Percentiles rank a stretch among this genome's conserved stretches.
phyloP scores from a whole-genome alignment of 2,888 invertebrate species.

The Cheilosia pagana region DNA sequence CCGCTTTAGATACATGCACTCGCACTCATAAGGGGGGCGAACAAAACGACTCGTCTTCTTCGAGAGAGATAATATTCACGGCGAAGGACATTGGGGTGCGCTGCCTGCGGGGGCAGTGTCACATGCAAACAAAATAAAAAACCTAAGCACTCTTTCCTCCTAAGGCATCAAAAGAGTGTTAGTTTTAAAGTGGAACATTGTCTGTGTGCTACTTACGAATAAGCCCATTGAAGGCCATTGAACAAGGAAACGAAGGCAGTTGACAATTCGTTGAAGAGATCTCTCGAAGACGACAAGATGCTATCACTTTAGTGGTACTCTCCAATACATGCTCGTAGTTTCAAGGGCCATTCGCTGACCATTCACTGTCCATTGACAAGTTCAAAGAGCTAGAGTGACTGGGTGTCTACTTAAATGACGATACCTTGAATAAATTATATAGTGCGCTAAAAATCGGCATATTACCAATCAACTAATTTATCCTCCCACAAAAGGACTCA shows the following conservation, averaged over 20 bases:
- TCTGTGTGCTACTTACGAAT: neutral
- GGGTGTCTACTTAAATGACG: too few relatives aligned
- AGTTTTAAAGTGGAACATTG: neutral
- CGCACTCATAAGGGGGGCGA: neutral
- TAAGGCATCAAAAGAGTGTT: neutral
- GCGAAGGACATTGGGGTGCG: conserved; percentile 35
- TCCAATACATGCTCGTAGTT: neutral
- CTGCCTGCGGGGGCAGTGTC: neutral
- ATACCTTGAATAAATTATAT: too few relatives aligned
- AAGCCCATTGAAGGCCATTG: neutral
- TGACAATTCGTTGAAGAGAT: neutral
- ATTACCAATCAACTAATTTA: neutral
- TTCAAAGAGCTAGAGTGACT: neutral
- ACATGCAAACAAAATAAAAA: neutral
- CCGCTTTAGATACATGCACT: neutral
- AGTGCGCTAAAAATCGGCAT: too few relatives aligned
- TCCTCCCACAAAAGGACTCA: neutral
- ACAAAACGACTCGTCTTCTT: conserved; percentile 9
- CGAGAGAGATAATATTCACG: conserved; percentile 29
- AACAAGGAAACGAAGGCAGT: neutral
- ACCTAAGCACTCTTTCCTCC: neutral
- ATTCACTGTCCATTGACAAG: neutral
- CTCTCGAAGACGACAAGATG: neutral
- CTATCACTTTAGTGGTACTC: neutral
- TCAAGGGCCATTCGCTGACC: neutral